Percentiles rank a stretch among this genome's conserved stretches.
Conservation (phyloP, 2,797 vertebrate genomes). For the Enteromius mattozi region DNA sequence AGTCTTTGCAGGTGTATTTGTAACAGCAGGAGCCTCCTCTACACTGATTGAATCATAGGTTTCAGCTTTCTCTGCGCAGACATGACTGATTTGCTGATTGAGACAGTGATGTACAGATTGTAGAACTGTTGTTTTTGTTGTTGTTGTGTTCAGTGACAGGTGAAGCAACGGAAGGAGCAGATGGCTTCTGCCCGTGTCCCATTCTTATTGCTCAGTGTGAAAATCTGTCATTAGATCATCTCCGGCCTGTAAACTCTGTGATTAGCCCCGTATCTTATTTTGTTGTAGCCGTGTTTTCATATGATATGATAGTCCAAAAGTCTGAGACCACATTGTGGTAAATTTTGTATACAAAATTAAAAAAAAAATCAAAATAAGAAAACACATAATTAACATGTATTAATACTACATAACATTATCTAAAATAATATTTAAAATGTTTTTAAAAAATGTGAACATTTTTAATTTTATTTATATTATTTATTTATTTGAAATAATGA, state of each 20-base stretch:
- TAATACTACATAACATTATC: background rate
- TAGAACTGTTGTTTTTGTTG: constrained; percentile 28
- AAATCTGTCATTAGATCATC: constrained; percentile 52
- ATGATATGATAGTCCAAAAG: background rate
- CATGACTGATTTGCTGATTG: constrained; percentile 8
- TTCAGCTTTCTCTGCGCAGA: background rate
- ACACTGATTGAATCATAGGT: constrained; percentile 9
- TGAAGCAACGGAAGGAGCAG: constrained; percentile 46
- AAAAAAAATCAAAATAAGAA: background rate
- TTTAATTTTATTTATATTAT: too few species aligned
- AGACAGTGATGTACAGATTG: constrained; percentile 26
- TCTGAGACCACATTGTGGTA: background rate
- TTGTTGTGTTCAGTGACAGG: constrained; percentile 29
- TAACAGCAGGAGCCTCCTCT: background rate
- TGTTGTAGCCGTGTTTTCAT: background rate
- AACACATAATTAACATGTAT: background rate
- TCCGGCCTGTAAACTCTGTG: constrained; percentile 19
- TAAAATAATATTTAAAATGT: background rate
- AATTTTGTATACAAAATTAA: background rate
- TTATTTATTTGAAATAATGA: too few species aligned
- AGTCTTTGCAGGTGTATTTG: background rate
- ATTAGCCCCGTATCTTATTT: constrained; percentile 1
- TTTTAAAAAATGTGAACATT: too few species aligned
- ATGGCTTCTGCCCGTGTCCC: constrained; percentile 50
- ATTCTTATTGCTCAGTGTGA: constrained; percentile 43